Base-by-base conservation (phyloP, 1,140 invertebrate genomes). In the Drosophila erecta region DNA sequence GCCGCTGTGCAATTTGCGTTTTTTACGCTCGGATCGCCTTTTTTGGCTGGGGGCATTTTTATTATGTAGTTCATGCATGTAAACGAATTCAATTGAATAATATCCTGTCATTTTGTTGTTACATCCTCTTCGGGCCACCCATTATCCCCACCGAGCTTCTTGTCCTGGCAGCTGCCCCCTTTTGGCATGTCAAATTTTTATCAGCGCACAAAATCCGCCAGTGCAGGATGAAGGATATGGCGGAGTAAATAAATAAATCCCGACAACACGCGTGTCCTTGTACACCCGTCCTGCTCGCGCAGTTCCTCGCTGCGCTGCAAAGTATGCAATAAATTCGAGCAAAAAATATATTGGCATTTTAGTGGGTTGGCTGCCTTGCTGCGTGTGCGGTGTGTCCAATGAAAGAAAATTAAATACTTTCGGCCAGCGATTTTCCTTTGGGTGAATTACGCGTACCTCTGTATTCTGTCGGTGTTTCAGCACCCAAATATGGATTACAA, bases 1-100 rank as follows among this genome's bases (percentile, higher is more conserved):
- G 54, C 79, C 53, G 78, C 60, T 81, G 79, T 64, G 77, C 79
- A 81, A 77, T 81, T 81, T 81, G 59, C 50, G 57, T 72, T 71
- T 41, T 61, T 66, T 75, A 54, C 60, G 35, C 41, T 56, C 37
- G 10, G 37, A 66, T 60, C 30, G 54, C 41, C 27, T 37, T 60
- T 61, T 66, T 80, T 71, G 70, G 79, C 71, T 83, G 76, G 72
- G 76, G 81, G 80, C 79, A 71, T 72, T 84, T 89, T 84, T 80
- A 84, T 89, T 74, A 80, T 84, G 85, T 89, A 89, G 84, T 89
- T 89, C 84, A 84, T 73, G 85, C 84, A 80, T 89, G 84, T 89
- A 89, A 89, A 84, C 85, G 84, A 84, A 89, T 89, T 89, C 84
- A 89, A 89, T 89, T 89, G 84, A 90, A 89, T 89, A 89, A 89